Evolutionary conservation across 1,140 invertebrate species (phyloP), one percentile per base, ranked within the genome.

Genomic region (Polypedilum vanderplanki): DNA sequence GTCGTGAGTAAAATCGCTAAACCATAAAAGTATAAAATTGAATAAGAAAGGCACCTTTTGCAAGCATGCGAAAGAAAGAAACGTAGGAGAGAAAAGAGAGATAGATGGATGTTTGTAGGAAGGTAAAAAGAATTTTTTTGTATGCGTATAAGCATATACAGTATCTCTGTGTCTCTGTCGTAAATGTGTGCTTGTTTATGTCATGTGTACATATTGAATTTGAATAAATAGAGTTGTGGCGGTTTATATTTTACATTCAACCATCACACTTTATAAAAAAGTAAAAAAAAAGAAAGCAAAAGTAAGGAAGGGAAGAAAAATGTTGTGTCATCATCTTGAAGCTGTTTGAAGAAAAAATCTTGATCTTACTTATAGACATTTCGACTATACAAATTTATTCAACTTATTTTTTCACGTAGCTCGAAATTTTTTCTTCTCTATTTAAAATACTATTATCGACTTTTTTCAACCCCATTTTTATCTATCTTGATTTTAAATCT

Each of bases 181-280:
- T n/a, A n/a, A n/a, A n/a, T n/a, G n/a, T n/a, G n/a, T n/a, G n/a
- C 41, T 46, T 46, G 41, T 46, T 46, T 46, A 46, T 46, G 41
- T 46, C 41, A 20, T 67, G n/a, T 67, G 64, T 67, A 67, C 18
- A 67, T 20, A 67, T 67, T 67, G 64, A 67, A 67, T 67, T 67
- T 67, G 18, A 67, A 67, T 67, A 67, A 67, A 67, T 67, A 67
- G 64, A 67, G 64, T 67, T 67, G 41, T 46, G 41, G 41, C 41
- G 41, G 41, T 46, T 46, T 46, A 46, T 46, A 46, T 46, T 46
- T 46, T 46, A 46, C 41, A 46, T 15, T 3, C 41, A 46, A n/a
- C 41, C 9, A 46, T 46, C 41, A 46, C 15, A 10, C 41, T 15
- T 46, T 46, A 46, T 8, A 46, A 10, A 46, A 10, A 46, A 10